These are phyloP conservation scores for Brachypalpus laphriformis DNA, from an alignment of 2,888 invertebrate genomes.

Conservation along the genomic window DNA sequence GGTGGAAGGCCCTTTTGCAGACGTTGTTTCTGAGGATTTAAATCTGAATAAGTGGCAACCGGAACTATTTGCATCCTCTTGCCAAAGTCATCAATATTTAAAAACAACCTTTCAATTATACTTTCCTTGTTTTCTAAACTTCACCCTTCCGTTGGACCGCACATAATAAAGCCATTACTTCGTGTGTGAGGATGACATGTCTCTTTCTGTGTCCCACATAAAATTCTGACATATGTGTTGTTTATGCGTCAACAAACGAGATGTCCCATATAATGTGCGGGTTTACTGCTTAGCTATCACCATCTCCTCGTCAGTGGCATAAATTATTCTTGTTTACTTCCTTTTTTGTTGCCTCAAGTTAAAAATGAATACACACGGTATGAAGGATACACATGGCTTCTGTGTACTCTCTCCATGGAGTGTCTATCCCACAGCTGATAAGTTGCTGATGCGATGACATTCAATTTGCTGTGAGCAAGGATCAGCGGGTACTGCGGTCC, in stretches of 20 bases:
- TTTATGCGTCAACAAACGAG: constrained; percentile 31
- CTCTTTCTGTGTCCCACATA: constrained; percentile 34
- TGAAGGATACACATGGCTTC: background rate
- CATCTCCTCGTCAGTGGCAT: constrained; percentile 47
- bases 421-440: constrained; percentile 30
- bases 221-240: constrained; percentile 41
- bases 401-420: background rate
- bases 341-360: constrained; percentile 60
- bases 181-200: constrained; percentile 17
- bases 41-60: background rate
- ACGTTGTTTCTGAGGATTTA: background rate
- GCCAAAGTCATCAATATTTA: constrained; percentile 14
- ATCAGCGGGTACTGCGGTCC: background rate
- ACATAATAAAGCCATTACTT: constrained; percentile 70
- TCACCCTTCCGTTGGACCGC: constrained; percentile 37
- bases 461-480: constrained; percentile 26
- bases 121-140: constrained; percentile 54
- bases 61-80: background rate
- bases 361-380: constrained; percentile 29
- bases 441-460: constrained; percentile 47
- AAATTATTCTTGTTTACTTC: constrained; percentile 67
- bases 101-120: constrained; percentile 56
- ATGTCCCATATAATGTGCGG: constrained; percentile 36
- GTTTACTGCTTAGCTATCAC: constrained; percentile 52
- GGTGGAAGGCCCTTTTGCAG: too few species aligned